phyloP scores from a whole-genome alignment of 2,113 vertebrate genomes.

The Platysteira castanea region DNA sequence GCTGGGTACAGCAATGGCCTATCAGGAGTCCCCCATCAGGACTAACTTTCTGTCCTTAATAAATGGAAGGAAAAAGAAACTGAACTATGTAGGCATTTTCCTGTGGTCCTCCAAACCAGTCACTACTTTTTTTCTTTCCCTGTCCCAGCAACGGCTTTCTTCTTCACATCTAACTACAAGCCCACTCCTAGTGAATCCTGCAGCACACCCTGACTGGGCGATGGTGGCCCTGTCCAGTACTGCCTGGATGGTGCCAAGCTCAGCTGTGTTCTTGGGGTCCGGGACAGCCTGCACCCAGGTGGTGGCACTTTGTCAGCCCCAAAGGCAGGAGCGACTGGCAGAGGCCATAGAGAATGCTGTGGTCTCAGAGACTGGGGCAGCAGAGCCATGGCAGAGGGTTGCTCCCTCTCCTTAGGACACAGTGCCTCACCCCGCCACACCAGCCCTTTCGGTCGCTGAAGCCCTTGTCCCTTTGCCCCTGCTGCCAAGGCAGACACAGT shows the following conservation, averaged over 20 bases:
- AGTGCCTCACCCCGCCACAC: fast-evolving
- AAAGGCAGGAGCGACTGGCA: background rate
- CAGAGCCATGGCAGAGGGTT: background rate
- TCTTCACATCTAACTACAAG: background rate
- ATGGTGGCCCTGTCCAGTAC: fast-evolving
- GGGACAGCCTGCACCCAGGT: fast-evolving
- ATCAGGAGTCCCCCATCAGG: background rate
- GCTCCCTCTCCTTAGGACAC: background rate
- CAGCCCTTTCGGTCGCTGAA: background rate
- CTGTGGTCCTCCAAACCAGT: background rate
- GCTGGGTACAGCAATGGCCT: background rate
- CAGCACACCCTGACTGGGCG: background rate
- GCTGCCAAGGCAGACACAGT: fast-evolving
- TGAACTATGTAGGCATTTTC: background rate
- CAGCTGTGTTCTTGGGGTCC: background rate
- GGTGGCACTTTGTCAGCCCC: background rate
- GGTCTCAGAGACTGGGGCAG: background rate
- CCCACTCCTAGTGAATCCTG: fast-evolving
- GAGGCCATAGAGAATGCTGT: background rate
- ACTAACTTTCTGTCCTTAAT: background rate
- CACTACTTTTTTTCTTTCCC: background rate
- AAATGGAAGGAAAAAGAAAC: background rate
- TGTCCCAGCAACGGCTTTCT: background rate
- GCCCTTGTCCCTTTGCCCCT: fast-evolving
- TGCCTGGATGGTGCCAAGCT: background rate